phyloP scores from a whole-genome alignment of 2,797 vertebrate genomes.

The Myoxocephalus aenaeus region DNA sequence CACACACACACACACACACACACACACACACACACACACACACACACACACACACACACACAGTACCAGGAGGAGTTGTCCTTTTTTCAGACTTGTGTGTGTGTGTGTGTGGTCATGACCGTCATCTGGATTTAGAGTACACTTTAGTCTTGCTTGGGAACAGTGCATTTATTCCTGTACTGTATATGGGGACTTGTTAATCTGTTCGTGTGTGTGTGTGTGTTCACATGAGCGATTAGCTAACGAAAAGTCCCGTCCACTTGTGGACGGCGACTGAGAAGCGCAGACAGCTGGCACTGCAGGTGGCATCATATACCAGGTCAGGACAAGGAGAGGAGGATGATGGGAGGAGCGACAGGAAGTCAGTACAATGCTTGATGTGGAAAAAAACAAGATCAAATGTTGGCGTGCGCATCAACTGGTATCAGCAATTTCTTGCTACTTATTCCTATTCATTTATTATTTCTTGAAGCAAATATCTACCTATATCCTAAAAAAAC shows the following conservation, averaged over 20 bases:
- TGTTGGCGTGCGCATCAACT: background rate
- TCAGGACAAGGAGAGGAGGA: slow-evolving; percentile 9
- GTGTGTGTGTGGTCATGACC: background rate
- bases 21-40: too few relatives aligned
- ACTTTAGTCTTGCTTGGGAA: background rate
- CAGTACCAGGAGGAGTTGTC: background rate
- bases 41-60: background rate
- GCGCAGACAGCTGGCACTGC: slow-evolving; percentile 54
- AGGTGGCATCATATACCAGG: slow-evolving; percentile 29
- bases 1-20: too few relatives aligned
- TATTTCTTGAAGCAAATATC: too few relatives aligned
- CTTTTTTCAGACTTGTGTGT: background rate
- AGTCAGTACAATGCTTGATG: background rate
- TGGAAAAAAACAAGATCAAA: background rate
- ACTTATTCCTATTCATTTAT: background rate
- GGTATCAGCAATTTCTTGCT: background rate
- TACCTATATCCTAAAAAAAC: too few relatives aligned
- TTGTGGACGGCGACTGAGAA: slow-evolving; percentile 28
- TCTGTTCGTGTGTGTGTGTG: background rate
- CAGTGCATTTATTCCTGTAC: background rate
- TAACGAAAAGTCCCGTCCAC: slow-evolving; percentile 20
- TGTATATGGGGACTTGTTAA: background rate
- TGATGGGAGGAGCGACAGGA: background rate
- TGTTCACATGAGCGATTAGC: slow-evolving; percentile 16
- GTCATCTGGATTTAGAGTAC: background rate